A percentile compares a stretch with the other conserved stretches of the same genome.
phyloP scores from a whole-genome alignment of 1,140 invertebrate species.

The Latrodectus geometricus region DNA sequence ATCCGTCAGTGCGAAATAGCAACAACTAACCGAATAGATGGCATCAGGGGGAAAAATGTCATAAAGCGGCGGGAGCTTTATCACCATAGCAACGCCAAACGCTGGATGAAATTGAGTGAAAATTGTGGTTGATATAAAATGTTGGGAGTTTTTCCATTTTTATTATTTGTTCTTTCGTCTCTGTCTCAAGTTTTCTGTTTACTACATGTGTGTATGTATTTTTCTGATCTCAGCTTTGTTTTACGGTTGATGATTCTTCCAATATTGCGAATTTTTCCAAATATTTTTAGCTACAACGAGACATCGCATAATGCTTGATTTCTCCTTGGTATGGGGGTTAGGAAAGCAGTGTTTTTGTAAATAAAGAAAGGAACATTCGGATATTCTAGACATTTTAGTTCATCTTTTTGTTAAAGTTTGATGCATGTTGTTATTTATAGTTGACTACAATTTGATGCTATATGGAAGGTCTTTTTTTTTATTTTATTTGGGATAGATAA shows the following conservation, averaged over 20 bases:
- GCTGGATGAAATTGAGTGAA: slow-evolving; percentile 58
- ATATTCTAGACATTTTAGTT: no score
- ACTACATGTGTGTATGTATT: not conserved
- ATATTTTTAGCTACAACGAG: not conserved
- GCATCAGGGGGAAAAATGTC: slow-evolving; percentile 19
- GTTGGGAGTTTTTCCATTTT: not conserved
- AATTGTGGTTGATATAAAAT: slow-evolving; percentile 52
- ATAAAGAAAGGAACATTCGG: no score
- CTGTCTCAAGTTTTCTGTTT: not conserved
- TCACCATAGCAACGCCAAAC: slow-evolving; percentile 39
- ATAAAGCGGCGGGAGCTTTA: not conserved
- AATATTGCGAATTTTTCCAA: slow-evolving; percentile 1
- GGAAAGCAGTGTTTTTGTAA: no score
- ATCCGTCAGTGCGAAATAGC: slow-evolving; percentile 57
- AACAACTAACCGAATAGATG: slow-evolving; percentile 31
- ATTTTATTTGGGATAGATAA: no score
- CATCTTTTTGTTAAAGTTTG: no score
- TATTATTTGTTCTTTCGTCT: not conserved
- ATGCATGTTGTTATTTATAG: no score
- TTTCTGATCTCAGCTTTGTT: not conserved
- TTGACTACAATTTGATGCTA: no score
- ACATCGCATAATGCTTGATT: no score
- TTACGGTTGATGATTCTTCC: slow-evolving; percentile 19
- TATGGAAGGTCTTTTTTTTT: no score
- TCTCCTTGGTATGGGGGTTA: no score